Percentiles rank a stretch among this genome's conserved stretches.
Conservation (phyloP, 2,797 vertebrate genomes). For the Harpagifer antarcticus region DNA sequence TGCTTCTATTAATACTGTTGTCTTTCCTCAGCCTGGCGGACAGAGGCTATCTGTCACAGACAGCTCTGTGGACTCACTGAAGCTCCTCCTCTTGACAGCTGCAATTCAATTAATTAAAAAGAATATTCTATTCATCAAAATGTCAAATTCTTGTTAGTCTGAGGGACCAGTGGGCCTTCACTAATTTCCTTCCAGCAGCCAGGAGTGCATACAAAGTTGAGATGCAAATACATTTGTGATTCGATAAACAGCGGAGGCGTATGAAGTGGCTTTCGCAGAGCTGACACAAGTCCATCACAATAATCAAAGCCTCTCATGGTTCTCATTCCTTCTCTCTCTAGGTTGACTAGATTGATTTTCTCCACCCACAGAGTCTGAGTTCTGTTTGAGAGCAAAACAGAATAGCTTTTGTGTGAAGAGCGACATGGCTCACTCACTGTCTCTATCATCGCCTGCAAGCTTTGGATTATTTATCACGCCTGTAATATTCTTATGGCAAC, state of each 20-base stretch:
- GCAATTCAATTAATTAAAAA: constrained; percentile 60
- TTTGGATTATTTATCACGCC: constrained; percentile 71
- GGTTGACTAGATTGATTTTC: constrained; percentile 74
- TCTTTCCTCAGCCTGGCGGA: constrained; percentile 35
- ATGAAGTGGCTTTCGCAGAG: constrained; percentile 59
- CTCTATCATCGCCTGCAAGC: constrained; percentile 50
- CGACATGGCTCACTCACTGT: constrained; percentile 55
- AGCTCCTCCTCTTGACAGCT: constrained; percentile 52
- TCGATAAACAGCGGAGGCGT: constrained; percentile 56
- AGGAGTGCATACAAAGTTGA: constrained; percentile 47
- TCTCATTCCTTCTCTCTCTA: constrained; percentile 62
- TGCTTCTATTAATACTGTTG: constrained; percentile 36
- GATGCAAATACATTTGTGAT: constrained; percentile 68
- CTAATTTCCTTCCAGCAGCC: constrained; percentile 50
- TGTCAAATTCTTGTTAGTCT: constrained; percentile 55
- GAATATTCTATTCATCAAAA: constrained; percentile 71
- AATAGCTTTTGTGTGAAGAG: constrained; percentile 68
- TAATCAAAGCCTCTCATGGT: constrained; percentile 68
- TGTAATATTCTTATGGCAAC: constrained; percentile 50
- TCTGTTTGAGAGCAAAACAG: constrained; percentile 67
- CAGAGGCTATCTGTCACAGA: constrained; percentile 54
- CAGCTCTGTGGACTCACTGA: constrained; percentile 62
- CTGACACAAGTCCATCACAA: constrained; percentile 68
- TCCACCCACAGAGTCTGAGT: constrained; percentile 66
- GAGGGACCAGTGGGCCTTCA: not conserved